A percentile compares a stretch with the other conserved stretches of the same genome.
Conservation (phyloP, 2,797 vertebrate species). For the Champsocephalus gunnari region DNA sequence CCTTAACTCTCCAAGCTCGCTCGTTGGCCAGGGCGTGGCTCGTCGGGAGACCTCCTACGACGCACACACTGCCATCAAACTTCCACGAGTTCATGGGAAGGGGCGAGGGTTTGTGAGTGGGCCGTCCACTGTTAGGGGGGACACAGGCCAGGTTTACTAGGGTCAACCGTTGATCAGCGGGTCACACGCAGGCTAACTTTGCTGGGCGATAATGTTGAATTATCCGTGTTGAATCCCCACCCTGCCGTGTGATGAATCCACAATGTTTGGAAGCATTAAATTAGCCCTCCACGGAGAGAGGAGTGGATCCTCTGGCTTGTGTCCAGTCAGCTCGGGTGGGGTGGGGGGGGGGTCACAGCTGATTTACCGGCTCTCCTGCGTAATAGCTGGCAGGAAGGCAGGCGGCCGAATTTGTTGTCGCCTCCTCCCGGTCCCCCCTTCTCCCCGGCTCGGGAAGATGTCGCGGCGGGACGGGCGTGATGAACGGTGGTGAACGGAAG, state of each 20-base stretch:
- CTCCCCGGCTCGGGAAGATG: slow-evolving; percentile 53
- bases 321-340: slow-evolving; percentile 70
- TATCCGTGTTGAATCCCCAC: slow-evolving; percentile 30
- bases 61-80: slow-evolving; percentile 36
- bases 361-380: slow-evolving; percentile 73
- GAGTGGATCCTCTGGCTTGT: slow-evolving; percentile 75
- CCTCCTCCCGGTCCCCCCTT: slow-evolving; percentile 61
- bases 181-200: slow-evolving; percentile 66
- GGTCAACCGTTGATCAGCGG: slow-evolving; percentile 70
- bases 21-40: slow-evolving; percentile 65
- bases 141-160: slow-evolving; percentile 63
- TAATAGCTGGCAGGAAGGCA: slow-evolving; percentile 67
- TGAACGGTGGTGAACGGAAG: slow-evolving; percentile 51
- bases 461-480: slow-evolving; percentile 59
- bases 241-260: slow-evolving; percentile 64
- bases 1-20: slow-evolving; percentile 69
- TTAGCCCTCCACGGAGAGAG: slow-evolving; percentile 62
- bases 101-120: slow-evolving; percentile 44
- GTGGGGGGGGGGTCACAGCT: slow-evolving; percentile 69
- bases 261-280: slow-evolving; percentile 77
- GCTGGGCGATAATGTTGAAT: slow-evolving; percentile 47
- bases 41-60: slow-evolving; percentile 73
- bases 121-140: slow-evolving; percentile 26
- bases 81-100: slow-evolving; percentile 65
- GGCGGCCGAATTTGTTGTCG: slow-evolving; percentile 69